Evolutionary conservation across 1,140 invertebrate genomes (phyloP).

Genomic region (Oscheius sp.): DNA sequence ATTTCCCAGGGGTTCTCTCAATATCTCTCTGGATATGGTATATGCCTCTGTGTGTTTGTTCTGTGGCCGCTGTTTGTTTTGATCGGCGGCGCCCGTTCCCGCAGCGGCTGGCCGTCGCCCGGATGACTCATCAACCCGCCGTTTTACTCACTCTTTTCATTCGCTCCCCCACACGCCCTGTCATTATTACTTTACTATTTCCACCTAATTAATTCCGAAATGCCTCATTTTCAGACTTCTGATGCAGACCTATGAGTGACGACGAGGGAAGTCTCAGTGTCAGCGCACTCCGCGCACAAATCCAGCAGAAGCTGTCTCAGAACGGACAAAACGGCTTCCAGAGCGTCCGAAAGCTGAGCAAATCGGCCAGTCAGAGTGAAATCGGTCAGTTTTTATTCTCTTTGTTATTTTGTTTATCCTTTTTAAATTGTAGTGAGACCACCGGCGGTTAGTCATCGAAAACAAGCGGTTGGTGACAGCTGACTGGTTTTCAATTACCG

Average conservation of each 20-base stretch:
- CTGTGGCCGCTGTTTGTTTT: background rate
- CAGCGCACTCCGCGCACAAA: slow-evolving; percentile 3
- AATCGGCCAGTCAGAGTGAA: background rate
- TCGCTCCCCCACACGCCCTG: background rate
- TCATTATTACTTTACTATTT: background rate
- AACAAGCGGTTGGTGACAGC: background rate
- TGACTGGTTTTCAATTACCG: background rate
- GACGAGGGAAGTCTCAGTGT: background rate
- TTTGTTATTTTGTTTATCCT: background rate
- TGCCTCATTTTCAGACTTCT: background rate
- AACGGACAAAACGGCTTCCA: too few relatives aligned
- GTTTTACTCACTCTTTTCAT: too few relatives aligned
- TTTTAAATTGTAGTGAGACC: background rate
- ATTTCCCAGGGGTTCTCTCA: too few relatives aligned
- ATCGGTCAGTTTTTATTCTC: background rate
- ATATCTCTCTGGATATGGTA: too few relatives aligned
- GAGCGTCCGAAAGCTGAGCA: background rate
- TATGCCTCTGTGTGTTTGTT: slow-evolving; percentile 2
- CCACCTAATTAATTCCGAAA: slow-evolving; percentile 3
- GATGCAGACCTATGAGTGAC: background rate
- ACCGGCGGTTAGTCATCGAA: background rate
- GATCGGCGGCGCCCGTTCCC: background rate
- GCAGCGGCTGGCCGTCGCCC: background rate
- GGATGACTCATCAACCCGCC: slow-evolving; percentile 1
- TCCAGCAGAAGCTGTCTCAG: background rate